A percentile compares a stretch with the other conserved stretches of the same genome.
Evolutionary conservation across 2,888 invertebrate species (phyloP).

Genomic region (Drosophila glabriapex): DNA sequence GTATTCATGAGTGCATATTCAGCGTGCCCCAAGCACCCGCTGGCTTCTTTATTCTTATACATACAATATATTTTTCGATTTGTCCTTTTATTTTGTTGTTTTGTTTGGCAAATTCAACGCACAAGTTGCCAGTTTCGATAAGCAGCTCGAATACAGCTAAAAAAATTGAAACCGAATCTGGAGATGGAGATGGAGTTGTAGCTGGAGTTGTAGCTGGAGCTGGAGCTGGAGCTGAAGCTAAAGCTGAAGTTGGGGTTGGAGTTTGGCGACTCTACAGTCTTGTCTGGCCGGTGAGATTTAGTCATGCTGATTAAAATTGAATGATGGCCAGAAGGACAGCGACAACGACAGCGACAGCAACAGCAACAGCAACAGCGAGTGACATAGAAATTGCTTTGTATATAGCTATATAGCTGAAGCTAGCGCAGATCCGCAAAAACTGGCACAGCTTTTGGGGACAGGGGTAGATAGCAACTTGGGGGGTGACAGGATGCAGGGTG

Average conservation of each 20-base stretch:
- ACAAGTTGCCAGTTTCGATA: conserved; percentile 54
- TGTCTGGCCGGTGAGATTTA: conserved; percentile 55
- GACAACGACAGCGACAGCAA: conserved; percentile 33
- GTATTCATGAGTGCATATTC: neutral
- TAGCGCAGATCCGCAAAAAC: conserved; percentile 15
- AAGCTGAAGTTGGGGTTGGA: neutral
- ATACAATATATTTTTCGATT: conserved; percentile 5
- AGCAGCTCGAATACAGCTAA: conserved; percentile 20
- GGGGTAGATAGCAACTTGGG: neutral
- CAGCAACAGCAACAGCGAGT: conserved; percentile 44
- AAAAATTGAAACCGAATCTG: neutral
- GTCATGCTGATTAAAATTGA: conserved; percentile 76
- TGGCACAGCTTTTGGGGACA: neutral
- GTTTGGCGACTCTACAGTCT: conserved; percentile 19
- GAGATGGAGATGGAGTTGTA: neutral
- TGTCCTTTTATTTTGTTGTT: conserved; percentile 33
- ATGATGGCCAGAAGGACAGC: conserved; percentile 64
- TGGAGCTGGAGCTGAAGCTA: neutral
- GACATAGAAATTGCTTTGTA: conserved; percentile 56
- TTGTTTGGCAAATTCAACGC: conserved; percentile 48
- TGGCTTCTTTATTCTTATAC: neutral
- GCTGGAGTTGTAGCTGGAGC: neutral
- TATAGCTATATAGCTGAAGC: conserved; percentile 31
- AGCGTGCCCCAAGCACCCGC: neutral
- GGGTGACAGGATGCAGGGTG: neutral